phyloP scores from a whole-genome alignment of 37 sponge, comb jelly and placozoan species.

The Diacarnus erythraeanus region DNA sequence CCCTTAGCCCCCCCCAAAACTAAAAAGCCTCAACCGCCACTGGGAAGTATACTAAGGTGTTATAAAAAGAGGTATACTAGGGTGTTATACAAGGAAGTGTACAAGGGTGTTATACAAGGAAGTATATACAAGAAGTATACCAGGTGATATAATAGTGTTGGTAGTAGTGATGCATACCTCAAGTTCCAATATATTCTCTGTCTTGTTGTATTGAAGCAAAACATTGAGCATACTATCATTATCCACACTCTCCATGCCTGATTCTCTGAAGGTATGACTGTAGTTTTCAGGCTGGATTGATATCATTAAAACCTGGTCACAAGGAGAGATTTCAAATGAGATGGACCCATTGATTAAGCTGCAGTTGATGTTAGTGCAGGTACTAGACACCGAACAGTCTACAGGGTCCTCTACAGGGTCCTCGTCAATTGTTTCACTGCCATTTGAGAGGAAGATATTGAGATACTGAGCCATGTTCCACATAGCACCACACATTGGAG shows the following conservation, averaged over 20 bases:
- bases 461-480: neutral
- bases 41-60: too few relatives aligned
- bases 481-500: neutral
- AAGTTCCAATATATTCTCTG: too few relatives aligned
- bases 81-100: too few relatives aligned
- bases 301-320: neutral
- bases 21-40: too few relatives aligned
- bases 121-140: too few relatives aligned
- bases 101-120: too few relatives aligned
- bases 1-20: too few relatives aligned
- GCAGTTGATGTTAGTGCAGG: conserved; percentile 2
- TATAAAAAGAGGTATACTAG: too few relatives aligned
- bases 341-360: neutral
- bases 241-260: neutral
- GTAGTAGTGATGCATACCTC: too few relatives aligned
- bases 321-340: neutral
- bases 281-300: too few relatives aligned
- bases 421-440: neutral
- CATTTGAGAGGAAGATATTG: neutral
- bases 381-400: neutral
- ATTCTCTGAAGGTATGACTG: neutral
- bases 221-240: neutral
- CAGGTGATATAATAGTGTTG: too few relatives aligned
- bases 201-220: too few relatives aligned
- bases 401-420: neutral